Base-by-base conservation (phyloP, 2,113 vertebrate genomes). In the Aegithalos caudatus region DNA sequence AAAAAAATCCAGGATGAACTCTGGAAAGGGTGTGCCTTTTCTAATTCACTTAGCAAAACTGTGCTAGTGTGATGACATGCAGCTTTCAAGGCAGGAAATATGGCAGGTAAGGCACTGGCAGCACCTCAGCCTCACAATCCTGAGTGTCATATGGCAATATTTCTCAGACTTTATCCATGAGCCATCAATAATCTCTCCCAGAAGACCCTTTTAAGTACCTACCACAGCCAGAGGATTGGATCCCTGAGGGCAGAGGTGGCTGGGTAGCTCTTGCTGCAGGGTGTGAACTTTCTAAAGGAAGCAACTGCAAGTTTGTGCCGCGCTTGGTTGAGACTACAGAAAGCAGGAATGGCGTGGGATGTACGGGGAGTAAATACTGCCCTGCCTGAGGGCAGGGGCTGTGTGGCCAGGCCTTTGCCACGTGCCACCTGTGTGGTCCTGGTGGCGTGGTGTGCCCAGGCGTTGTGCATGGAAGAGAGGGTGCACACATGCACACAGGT, bases 391-490 rank as follows among this genome's bases (percentile, higher is more conserved):
- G 35, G 61, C 65, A 38, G 71, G 33, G 22, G 40, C 77, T 56
- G 27, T 8, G 50, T 3, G 3, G 45, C 54, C 64, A 65, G 54
- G 37, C 74, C 73, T 74, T 84, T 62, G n/a, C 33, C 42, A 24
- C 2, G 0, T 61, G 58, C 58, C 60, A 21, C 47, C 8, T 2
- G 17, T 8, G 2, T 79, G 53, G 74, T 74, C 56, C 56, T 67
- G 0, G 0, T 38, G 70, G 38, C 27, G 50, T 21, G 60, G 25
- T 33, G 23, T 62, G 57, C 28, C 42, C 2, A 3, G 37, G 35
- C 23, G 4, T 2, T 0, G 7, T 23, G 44, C 31, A 18, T 0
- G 0, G 73, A 28, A 27, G 37, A 56, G 24, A 37, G 29, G 19
- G 10, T 14, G 44, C 4, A 1, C 1, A 4, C 28, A 10, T 3